Percentiles rank a stretch among this genome's conserved stretches.
Evolutionary conservation across 2,797 vertebrate genomes (phyloP).

Genomic region (Enteromius radiatus): DNA sequence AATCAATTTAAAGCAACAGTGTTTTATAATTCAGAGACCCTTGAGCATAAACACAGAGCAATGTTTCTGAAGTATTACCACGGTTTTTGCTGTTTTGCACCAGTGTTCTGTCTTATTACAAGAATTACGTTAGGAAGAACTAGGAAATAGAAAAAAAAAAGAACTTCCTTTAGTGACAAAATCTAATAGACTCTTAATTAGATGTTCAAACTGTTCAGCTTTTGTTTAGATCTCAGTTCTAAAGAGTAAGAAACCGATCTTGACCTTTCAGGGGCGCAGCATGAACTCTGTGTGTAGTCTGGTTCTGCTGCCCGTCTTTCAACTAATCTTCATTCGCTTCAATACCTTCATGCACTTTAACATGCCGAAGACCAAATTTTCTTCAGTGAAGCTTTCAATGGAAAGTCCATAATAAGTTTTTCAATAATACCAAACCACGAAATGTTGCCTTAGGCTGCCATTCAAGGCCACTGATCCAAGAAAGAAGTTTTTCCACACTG

Average conservation of each 20-base stretch:
- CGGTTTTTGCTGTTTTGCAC: neutral
- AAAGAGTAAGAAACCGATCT: neutral
- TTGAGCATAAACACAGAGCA: neutral
- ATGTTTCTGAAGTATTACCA: conserved; percentile 14
- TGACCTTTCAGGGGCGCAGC: neutral
- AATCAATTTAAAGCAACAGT: neutral
- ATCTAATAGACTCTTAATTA: neutral
- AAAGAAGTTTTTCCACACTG: conserved; percentile 44
- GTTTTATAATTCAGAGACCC: neutral
- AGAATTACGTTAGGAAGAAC: neutral
- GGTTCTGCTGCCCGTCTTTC: conserved; percentile 1
- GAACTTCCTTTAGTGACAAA: neutral
- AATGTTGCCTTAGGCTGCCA: conserved; percentile 28
- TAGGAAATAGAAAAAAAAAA: neutral
- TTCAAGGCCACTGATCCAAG: conserved; percentile 43
- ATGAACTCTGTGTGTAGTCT: neutral
- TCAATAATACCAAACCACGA: conserved; percentile 49
- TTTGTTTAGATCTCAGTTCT: neutral
- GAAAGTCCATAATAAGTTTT: conserved; percentile 46
- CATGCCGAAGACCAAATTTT: conserved; percentile 31
- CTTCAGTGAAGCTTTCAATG: conserved; percentile 36
- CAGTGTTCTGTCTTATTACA: neutral
- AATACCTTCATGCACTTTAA: conserved; percentile 36
- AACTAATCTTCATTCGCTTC: conserved; percentile 32
- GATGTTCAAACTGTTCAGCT: neutral